A percentile compares a stretch with the other conserved stretches of the same genome.
Evolutionary conservation across 1,140 invertebrate genomes (phyloP).

Genomic region (Episyrphus balteatus): DNA sequence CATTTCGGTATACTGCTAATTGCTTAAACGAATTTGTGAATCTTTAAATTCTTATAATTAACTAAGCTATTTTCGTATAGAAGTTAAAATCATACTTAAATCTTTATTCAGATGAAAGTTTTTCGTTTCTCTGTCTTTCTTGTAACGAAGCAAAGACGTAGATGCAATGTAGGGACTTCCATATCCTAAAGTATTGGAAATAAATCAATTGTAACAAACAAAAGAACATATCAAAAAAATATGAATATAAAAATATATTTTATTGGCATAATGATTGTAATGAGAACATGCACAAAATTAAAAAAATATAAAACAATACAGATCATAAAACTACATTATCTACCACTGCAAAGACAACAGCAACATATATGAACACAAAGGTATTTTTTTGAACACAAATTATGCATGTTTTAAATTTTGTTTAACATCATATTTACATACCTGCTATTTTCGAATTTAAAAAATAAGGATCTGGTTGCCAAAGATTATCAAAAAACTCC

Average conservation of each 20-base stretch:
- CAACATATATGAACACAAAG: no score
- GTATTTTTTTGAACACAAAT: no score
- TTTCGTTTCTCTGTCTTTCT: constrained; percentile 35
- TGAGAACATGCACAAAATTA: no score
- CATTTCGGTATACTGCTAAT: no score
- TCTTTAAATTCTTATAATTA: no score
- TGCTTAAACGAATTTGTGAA: no score
- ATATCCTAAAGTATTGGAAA: constrained; percentile 25
- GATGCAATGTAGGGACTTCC: constrained; percentile 33
- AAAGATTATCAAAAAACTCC: constrained; percentile 69
- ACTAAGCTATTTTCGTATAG: no score
- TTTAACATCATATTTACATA: constrained; percentile 30
- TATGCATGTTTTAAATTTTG: background rate
- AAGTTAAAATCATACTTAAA: constrained; percentile 28
- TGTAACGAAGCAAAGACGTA: constrained; percentile 32
- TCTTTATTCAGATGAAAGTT: constrained; percentile 35
- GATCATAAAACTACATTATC: no score
- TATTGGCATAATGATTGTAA: constrained; percentile 12
- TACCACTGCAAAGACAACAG: no score
- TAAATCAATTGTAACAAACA: constrained; percentile 9
- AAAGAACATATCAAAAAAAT: constrained; percentile 18
- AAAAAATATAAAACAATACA: no score
- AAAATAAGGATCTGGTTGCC: constrained; percentile 80
- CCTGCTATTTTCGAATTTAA: constrained; percentile 73
- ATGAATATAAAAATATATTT: constrained; percentile 22